phyloP scores from a whole-genome alignment of 2,888 invertebrate species.

The Tribolium freemani region DNA sequence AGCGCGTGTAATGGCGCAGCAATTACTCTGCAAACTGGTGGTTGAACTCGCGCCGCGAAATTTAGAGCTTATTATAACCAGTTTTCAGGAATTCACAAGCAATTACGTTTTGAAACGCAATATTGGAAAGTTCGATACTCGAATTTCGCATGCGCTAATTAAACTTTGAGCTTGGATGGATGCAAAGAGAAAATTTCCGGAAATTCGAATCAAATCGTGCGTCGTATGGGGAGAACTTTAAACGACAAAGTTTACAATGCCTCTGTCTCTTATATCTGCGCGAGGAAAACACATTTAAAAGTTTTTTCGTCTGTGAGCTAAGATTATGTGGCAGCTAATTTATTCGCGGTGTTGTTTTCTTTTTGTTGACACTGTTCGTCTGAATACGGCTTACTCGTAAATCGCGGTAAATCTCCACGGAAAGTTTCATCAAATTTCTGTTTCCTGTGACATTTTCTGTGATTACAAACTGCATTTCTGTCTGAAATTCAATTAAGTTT shows the following conservation, averaged over 20 bases:
- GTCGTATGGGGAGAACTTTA: constrained; percentile 6
- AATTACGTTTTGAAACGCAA: neutral
- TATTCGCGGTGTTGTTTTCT: constrained; percentile 8
- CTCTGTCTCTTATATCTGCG: constrained; percentile 3
- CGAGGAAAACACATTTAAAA: constrained; percentile 17
- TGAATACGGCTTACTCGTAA: neutral
- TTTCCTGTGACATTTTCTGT: neutral
- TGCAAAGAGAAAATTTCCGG: neutral
- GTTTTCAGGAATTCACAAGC: neutral
- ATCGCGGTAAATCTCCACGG: neutral
- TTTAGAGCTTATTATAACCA: constrained; percentile 7
- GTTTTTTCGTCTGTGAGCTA: constrained; percentile 5
- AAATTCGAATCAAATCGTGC: constrained; percentile 16
- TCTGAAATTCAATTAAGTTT: neutral
- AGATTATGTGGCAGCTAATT: constrained; percentile 26
- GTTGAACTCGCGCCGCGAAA: constrained; percentile 24
- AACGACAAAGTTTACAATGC: constrained; percentile 27
- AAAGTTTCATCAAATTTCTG: constrained; percentile 1
- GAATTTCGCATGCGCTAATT: neutral
- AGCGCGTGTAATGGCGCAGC: constrained; percentile 37
- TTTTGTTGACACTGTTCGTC: neutral
- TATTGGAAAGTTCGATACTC: neutral
- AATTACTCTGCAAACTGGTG: constrained; percentile 33
- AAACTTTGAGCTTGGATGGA: neutral
- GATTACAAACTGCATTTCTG: neutral